Conservation (phyloP, 1,140 invertebrate genomes). For the Brachionus rotundiformis region DNA sequence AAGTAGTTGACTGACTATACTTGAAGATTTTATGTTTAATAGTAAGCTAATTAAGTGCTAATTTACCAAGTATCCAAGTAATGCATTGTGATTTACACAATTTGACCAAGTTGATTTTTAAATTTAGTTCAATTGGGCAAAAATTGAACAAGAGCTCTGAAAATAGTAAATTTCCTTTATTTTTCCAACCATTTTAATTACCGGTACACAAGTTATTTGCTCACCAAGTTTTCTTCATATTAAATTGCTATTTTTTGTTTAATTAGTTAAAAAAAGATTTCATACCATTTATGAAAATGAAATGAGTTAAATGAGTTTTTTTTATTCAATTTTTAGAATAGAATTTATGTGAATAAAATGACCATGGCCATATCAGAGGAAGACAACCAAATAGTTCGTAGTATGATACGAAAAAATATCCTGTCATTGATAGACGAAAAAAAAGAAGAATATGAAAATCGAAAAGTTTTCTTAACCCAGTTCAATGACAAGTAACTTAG, state of each 20-base stretch:
- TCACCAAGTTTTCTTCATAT: not conserved
- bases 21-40: not conserved
- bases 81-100: not conserved
- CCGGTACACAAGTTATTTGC: not conserved
- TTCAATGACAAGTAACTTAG: conserved; percentile 24
- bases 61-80: not conserved
- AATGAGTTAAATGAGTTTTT: too few relatives aligned
- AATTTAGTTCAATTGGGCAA: not conserved
- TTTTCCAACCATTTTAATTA: not conserved
- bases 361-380: conserved; percentile 4
- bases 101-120: not conserved
- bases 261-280: not conserved
- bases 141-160: not conserved
- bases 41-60: not conserved
- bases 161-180: too few relatives aligned
- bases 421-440: conserved; percentile 25
- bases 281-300: not conserved
- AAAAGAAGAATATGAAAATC: not conserved
- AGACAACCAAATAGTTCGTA: conserved; percentile 27
- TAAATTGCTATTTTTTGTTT: not conserved
- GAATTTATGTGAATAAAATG: not conserved
- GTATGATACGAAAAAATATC: conserved; percentile 44
- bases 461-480: conserved; percentile 42
- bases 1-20: not conserved
- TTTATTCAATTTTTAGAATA: not conserved